A percentile compares a stretch with the other conserved stretches of the same genome.
These are phyloP conservation scores for Lysandra bellargus DNA, from an alignment of 2,888 invertebrate species.

Conservation along the genomic window DNA sequence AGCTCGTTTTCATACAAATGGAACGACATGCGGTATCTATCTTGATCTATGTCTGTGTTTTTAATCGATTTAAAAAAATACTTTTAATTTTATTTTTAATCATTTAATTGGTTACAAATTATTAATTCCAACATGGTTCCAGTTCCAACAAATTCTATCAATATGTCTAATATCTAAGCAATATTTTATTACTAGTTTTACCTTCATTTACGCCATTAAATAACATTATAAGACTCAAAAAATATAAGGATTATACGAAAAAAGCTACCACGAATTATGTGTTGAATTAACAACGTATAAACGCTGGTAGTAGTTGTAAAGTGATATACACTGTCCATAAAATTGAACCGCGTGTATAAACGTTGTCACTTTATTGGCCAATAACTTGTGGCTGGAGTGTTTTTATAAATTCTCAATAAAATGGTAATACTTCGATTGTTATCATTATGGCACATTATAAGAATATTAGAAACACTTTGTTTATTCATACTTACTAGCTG, in stretches of 20 bases:
- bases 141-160: too few relatives aligned
- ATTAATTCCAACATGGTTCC: too few relatives aligned
- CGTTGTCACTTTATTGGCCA: constrained; percentile 20
- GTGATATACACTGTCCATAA: constrained; percentile 27
- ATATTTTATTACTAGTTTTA: too few relatives aligned
- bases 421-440: constrained; percentile 12
- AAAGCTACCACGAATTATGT: not conserved
- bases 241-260: not conserved
- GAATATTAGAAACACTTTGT: not conserved
- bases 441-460: not conserved
- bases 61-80: not conserved
- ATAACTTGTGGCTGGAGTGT: constrained; percentile 23
- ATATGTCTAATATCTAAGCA: too few relatives aligned
- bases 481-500: not conserved
- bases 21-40: too few relatives aligned
- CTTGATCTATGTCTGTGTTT: too few relatives aligned
- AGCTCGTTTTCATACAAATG: too few relatives aligned
- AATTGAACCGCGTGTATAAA: constrained; percentile 22
- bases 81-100: not conserved
- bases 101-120: too few relatives aligned
- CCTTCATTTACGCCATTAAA: too few relatives aligned
- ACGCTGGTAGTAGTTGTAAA: constrained; percentile 24
- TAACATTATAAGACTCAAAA: not conserved
- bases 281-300: constrained; percentile 23
- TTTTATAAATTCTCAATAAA: constrained; percentile 25